Conservation (phyloP, 1,140 invertebrate species). For the Drosophila cardini region DNA sequence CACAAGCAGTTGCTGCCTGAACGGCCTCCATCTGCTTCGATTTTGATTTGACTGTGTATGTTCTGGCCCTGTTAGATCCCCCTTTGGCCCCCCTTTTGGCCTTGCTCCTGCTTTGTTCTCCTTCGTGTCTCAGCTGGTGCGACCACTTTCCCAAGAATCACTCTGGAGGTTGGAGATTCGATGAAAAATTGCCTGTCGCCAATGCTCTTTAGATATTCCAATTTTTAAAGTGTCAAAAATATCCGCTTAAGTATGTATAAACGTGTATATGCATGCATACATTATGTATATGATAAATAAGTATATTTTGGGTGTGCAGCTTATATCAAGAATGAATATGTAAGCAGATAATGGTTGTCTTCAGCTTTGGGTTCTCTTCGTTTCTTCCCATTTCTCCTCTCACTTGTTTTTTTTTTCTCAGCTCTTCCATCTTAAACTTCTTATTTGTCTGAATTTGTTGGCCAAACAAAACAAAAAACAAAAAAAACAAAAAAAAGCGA, state of each 20-base stretch:
- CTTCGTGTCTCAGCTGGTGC: constrained; percentile 57
- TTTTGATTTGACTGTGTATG: constrained; percentile 51
- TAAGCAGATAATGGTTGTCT: constrained; percentile 74
- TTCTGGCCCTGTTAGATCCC: background rate
- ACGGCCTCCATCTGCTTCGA: constrained; percentile 72
- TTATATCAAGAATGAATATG: constrained; percentile 70
- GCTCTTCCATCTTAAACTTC: constrained; percentile 12
- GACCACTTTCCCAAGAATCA: constrained; percentile 9
- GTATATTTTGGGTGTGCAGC: constrained; percentile 30
- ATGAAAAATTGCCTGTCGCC: constrained; percentile 76
- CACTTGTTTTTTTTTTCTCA: too few relatives aligned
- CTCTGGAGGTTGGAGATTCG: constrained; percentile 20
- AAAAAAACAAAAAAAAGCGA: constrained; percentile 39
- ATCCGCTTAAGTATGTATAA: constrained; percentile 65
- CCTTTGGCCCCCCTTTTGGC: too few relatives aligned
- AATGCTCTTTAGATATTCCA: constrained; percentile 69
- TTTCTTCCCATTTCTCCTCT: background rate
- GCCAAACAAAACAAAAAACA: constrained; percentile 50
- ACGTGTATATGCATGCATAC: constrained; percentile 41
- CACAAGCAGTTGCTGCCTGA: constrained; percentile 40
- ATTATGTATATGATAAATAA: constrained; percentile 51
- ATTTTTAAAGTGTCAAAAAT: constrained; percentile 82
- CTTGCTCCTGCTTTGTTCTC: constrained; percentile 14
- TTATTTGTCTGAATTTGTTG: constrained; percentile 53
- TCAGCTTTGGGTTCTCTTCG: constrained; percentile 29